These are phyloP conservation scores for Diorhabda sublineata DNA, from an alignment of 1,140 invertebrate species.

Conservation along the genomic window DNA sequence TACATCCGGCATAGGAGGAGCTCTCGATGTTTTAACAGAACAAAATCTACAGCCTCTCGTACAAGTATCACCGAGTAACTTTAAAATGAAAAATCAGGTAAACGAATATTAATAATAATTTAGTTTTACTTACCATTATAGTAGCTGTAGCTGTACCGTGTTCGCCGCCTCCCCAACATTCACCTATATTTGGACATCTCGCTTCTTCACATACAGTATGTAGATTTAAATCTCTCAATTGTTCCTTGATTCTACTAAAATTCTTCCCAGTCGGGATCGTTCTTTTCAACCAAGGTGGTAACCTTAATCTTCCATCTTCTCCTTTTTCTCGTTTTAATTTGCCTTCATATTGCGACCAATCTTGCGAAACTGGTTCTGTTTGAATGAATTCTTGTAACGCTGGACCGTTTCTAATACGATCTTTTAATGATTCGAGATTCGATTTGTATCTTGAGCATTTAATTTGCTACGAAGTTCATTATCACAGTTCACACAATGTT, in stretches of 20 bases:
- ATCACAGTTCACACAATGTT: neutral
- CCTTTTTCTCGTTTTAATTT: conserved; percentile 82
- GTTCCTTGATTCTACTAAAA: conserved; percentile 80
- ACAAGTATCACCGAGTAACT: conserved; percentile 91
- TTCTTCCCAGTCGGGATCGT: conserved; percentile 89
- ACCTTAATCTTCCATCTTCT: conserved; percentile 71
- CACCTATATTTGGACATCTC: conserved; percentile 97
- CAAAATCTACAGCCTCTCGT: conserved; percentile 94
- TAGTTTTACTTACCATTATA: conserved; percentile 66
- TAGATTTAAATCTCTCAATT: conserved; percentile 83
- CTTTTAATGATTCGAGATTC: conserved; percentile 46
- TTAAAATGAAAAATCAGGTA: conserved; percentile 35
- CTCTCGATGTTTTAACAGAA: conserved; percentile 93
- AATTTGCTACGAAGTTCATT: neutral
- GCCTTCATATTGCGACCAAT: conserved; percentile 69
- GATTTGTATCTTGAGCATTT: conserved; percentile 29
- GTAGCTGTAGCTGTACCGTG: conserved; percentile 84
- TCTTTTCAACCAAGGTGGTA: conserved; percentile 97
- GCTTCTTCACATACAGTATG: conserved; percentile 99
- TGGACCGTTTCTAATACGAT: conserved; percentile 60
- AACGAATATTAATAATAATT: neutral
- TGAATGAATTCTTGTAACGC: conserved; percentile 61
- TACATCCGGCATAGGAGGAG: conserved; percentile 87
- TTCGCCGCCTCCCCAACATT: conserved; percentile 97
- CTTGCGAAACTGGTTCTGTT: conserved; percentile 50